Percentiles rank a stretch among this genome's conserved stretches.
Evolutionary conservation across 2,888 invertebrate species (phyloP).

Genomic region (Kuschelorhynchus macadamiae): DNA sequence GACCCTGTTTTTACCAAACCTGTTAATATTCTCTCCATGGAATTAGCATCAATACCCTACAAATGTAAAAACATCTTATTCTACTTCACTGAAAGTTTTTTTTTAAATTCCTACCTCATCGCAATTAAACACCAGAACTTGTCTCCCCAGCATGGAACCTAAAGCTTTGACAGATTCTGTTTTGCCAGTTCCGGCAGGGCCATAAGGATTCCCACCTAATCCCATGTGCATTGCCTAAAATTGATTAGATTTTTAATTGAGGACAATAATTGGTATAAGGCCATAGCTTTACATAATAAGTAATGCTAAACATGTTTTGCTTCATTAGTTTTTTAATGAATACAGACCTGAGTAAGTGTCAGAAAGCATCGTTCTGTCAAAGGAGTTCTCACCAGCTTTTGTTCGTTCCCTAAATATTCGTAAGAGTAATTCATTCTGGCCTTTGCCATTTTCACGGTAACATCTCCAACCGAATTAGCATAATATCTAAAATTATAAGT

Average conservation of each 20-base stretch:
- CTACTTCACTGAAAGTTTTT: no score
- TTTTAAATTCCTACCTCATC: conserved; percentile 84
- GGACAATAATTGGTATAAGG: background rate
- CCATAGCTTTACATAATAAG: no score
- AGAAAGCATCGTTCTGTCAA: conserved; percentile 98
- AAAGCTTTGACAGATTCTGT: conserved; percentile 98
- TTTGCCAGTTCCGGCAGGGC: conserved; percentile 99
- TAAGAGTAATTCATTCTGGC: conserved; percentile 96
- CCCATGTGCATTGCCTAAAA: conserved; percentile 91
- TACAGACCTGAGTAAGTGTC: conserved; percentile 88
- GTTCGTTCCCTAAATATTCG: conserved; percentile 97
- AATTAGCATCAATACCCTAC: conserved; percentile 93
- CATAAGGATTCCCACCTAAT: conserved; percentile 98
- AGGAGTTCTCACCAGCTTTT: conserved; percentile 95
- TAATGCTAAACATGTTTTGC: background rate
- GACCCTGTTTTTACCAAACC: conserved; percentile 95
- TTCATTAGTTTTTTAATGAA: background rate
- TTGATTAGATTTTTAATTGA: background rate
- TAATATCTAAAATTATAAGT: conserved; percentile 80
- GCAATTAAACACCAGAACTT: conserved; percentile 97
- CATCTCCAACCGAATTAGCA: conserved; percentile 73
- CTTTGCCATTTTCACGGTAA: conserved; percentile 90
- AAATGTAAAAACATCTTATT: conserved; percentile 12
- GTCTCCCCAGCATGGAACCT: conserved; percentile 89
- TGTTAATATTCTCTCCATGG: conserved; percentile 94